Percentiles rank a stretch among this genome's conserved stretches.
These are phyloP conservation scores for Apodemia hepburni DNA, from an alignment of 2,888 invertebrate genomes.

Conservation along the genomic window DNA sequence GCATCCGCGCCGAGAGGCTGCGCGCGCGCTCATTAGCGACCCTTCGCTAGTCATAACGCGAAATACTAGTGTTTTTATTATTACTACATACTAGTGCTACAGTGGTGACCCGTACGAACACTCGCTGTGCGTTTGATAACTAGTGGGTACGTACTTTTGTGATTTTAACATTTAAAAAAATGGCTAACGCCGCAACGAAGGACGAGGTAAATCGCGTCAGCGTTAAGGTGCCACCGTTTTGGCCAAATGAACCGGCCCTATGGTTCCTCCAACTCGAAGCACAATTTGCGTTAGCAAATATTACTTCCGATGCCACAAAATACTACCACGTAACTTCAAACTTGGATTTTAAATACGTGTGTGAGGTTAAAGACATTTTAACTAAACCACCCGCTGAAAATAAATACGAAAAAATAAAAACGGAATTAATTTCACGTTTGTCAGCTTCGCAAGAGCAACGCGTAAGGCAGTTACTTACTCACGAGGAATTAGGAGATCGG, in stretches of 20 bases:
- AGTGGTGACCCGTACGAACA: background rate
- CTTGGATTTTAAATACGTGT: conserved; percentile 19
- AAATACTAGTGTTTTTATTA: no score
- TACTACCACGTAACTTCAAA: conserved; percentile 22
- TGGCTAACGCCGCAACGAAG: background rate
- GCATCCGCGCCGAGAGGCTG: no score
- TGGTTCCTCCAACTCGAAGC: conserved; percentile 36
- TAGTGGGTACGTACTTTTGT: background rate
- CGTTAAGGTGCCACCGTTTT: conserved; percentile 30
- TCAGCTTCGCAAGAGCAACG: conserved; percentile 26
- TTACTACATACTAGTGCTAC: background rate
- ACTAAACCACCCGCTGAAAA: conserved; percentile 7
- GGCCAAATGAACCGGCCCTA: conserved; percentile 32
- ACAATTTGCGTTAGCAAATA: conserved; percentile 31
- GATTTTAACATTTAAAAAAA: background rate
- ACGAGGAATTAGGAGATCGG: conserved; percentile 29
- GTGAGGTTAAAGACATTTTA: conserved; percentile 17
- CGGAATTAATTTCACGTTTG: conserved; percentile 29
- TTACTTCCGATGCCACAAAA: conserved; percentile 27
- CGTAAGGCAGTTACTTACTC: conserved; percentile 24
- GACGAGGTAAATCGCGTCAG: conserved; percentile 2
- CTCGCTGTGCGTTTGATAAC: background rate
- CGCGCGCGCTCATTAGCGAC: background rate
- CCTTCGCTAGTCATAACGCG: no score
- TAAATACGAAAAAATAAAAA: conserved; percentile 25